Base-by-base conservation (phyloP, 53 echinoderm and acorn worm species). In the Echinarachnius parma region DNA sequence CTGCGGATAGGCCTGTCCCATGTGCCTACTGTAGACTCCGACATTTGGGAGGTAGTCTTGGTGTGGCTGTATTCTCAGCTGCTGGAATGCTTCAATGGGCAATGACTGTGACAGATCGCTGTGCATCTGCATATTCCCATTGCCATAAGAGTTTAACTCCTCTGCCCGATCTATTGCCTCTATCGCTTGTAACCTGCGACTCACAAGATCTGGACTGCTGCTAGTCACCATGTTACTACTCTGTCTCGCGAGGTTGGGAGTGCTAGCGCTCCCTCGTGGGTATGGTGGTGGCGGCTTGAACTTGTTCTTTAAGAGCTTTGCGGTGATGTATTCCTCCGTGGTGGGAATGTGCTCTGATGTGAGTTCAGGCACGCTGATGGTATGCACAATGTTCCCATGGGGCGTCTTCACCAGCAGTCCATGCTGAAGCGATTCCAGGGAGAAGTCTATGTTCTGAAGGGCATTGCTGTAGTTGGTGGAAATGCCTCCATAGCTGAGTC, bases 131-230 rank as follows among this genome's bases (percentile, higher is more conserved):
- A 86, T 65, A 37, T 76, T 59, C 25, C 55, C 39, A 16, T 42
- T 72, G 2, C 74, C 57, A 56, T 53, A 57, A 22, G 31, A 35
- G 15, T 81, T 63, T n/a, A n/a, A n/a, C n/a, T n/a, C n/a, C n/a
- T n/a, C n/a, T 15, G 78, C 77, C 54, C 91, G 84, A 39, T 78
- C 82, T 23, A 91, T 48, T 1, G 90, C 90, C 26, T 89, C 84
- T 77, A 87, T 75, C 29, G 84, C 79, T 33, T 83, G 78, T 72
- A 95, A 65, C 56, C 85, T 53, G 37, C 85, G 74, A 66, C 87
- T 84, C 23, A 95, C 91, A 16, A 95, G 75, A 71, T 95, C 96
- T 0, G 96, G 96, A 66, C 96, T 95, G 60, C 91, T 90, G 77
- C 91, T 95, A 30, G 90, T 81, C 18, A 82, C 65, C 61, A 82